A percentile compares a stretch with the other conserved stretches of the same genome.
Evolutionary conservation across 2,888 invertebrate genomes (phyloP).

Genomic region (Laspeyria flexula): DNA sequence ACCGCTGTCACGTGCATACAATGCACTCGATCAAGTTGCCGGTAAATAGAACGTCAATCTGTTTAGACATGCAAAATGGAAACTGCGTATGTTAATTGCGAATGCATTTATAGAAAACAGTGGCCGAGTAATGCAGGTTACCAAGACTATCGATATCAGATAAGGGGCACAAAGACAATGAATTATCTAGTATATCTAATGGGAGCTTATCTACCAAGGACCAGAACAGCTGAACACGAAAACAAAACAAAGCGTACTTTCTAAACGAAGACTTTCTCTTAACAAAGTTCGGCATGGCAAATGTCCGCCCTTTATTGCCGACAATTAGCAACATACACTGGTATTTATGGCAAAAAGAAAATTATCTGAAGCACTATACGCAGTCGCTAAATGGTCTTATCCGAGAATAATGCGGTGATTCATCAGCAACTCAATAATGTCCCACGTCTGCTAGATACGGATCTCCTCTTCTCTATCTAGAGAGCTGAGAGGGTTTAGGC

Average conservation of each 20-base stretch:
- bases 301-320: conserved; percentile 66
- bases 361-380: conserved; percentile 34
- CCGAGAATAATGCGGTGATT: no score
- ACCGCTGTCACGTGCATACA: conserved; percentile 51
- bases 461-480: no score
- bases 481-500: no score
- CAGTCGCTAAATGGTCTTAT: conserved; percentile 23
- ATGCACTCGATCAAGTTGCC: conserved; percentile 52
- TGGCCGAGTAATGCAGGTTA: conserved; percentile 43
- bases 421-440: no score
- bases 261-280: conserved; percentile 75
- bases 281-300: conserved; percentile 66
- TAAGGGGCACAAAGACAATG: conserved; percentile 30
- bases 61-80: conserved; percentile 67
- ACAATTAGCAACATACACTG: conserved; percentile 58
- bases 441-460: no score
- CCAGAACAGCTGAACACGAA: conserved; percentile 60
- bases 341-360: conserved; percentile 49
- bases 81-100: conserved; percentile 66
- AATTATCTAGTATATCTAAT: conserved; percentile 52
- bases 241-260: conserved; percentile 76
- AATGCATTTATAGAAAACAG: conserved; percentile 63
- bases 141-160: conserved; percentile 48
- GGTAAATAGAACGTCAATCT: conserved; percentile 64
- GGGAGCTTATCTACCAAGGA: conserved; percentile 58